Percentiles rank a stretch among this genome's conserved stretches.
Evolutionary conservation across 2,113 vertebrate species (phyloP).

Genomic region (Passer domesticus): DNA sequence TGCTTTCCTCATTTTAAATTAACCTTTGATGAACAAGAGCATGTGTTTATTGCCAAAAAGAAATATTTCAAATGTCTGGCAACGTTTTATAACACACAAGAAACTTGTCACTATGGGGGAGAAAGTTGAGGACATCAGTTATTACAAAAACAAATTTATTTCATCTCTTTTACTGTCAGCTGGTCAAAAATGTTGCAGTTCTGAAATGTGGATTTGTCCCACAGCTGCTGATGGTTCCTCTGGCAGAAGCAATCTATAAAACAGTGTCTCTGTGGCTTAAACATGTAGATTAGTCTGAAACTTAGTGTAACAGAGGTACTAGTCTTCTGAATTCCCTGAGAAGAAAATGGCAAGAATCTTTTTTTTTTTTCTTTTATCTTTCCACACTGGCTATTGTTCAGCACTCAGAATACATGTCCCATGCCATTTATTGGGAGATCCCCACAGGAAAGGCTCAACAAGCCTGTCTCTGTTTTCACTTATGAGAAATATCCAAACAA

Average conservation of each 20-base stretch:
- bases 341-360: background rate
- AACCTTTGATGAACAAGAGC: background rate
- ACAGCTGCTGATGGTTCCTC: background rate
- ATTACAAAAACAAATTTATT: background rate
- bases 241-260: background rate
- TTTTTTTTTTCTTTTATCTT: background rate
- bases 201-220: background rate
- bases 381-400: background rate
- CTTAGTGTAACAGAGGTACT: background rate
- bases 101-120: background rate
- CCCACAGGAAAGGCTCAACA: background rate
- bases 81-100: background rate
- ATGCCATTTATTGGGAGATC: background rate
- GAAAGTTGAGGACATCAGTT: background rate
- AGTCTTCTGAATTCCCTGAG: background rate
- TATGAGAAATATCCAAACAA: background rate
- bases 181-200: background rate
- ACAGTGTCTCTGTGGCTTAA: background rate
- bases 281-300: background rate
- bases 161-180: background rate
- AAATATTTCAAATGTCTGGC: background rate
- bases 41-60: background rate
- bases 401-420: rapidly evolving
- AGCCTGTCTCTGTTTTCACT: background rate
- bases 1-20: background rate